phyloP scores from a whole-genome alignment of 2,888 invertebrate species.

The Acrocyrtus sp. region DNA sequence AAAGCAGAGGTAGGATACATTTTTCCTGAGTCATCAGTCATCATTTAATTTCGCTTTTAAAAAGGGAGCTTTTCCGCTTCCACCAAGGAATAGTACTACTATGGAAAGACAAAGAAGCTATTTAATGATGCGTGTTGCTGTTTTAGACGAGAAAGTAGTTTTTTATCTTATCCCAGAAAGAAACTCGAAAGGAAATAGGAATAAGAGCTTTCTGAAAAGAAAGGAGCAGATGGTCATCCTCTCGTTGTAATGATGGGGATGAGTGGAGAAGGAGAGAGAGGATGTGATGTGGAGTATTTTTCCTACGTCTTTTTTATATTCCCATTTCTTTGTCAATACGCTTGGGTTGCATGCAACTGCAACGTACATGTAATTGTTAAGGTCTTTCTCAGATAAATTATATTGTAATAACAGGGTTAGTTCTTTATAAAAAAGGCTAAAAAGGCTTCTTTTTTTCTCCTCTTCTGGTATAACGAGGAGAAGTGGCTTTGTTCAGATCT shows the following conservation, averaged over 20 bases:
- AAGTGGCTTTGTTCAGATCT: background rate
- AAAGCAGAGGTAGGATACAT: too few relatives aligned
- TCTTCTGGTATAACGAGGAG: background rate
- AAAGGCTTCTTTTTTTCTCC: background rate
- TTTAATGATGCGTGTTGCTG: too few relatives aligned
- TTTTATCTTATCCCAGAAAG: background rate
- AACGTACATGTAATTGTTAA: background rate
- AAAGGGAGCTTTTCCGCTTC: too few relatives aligned
- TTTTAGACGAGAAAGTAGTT: too few relatives aligned
- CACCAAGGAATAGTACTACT: too few relatives aligned
- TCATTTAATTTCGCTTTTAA: too few relatives aligned
- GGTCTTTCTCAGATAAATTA: slow-evolving; percentile 4
- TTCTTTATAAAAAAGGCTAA: background rate
- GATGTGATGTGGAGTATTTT: too few relatives aligned
- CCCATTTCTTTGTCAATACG: background rate
- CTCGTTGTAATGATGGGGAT: too few relatives aligned
- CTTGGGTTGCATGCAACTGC: background rate
- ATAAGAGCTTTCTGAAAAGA: slow-evolving; percentile 13
- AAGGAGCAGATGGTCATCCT: slow-evolving; percentile 44
- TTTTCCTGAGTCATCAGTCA: too few relatives aligned
- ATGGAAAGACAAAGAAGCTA: too few relatives aligned
- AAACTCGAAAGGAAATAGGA: slow-evolving; percentile 28
- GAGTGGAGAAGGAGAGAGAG: too few relatives aligned
- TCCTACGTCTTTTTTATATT: slow-evolving; percentile 10
- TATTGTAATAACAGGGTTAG: slow-evolving; percentile 28